Evolutionary conservation across 1,140 invertebrate genomes (phyloP), one percentile per base, ranked within the genome.

Genomic region (Berghia stephanieae): DNA sequence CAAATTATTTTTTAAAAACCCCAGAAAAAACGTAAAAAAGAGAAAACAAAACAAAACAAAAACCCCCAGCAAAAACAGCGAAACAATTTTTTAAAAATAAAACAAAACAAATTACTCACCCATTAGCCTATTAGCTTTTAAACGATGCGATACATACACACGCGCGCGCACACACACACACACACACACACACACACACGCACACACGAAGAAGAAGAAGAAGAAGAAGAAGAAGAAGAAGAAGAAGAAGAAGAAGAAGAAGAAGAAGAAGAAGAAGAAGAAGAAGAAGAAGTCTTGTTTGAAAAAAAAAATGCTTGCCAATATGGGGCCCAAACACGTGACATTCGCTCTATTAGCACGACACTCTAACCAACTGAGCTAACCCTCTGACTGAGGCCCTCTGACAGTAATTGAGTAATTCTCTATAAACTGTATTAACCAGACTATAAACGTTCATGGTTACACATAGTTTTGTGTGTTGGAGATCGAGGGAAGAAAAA

Each of bases 291-390:
- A n/a, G n/a, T n/a, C n/a, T n/a, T n/a, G n/a, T n/a, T n/a, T n/a
- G n/a, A n/a, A n/a, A n/a, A 60, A n/a, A 60, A n/a, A 60, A n/a
- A 60, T 31, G 34, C 57, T 10, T 31, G 34, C 57, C 24, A n/a
- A 60, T n/a, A n/a, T n/a, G n/a, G n/a, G n/a, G n/a, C 57, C 8
- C 57, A 60, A n/a, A 24, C 57, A 60, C 57, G n/a, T 31, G 57
- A 10, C 24, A n/a, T 10, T 31, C 24, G n/a, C 24, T 24, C n/a
- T 31, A 60, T 31, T 10, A n/a, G 34, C 57, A 60, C 57, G 34
- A 6, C 6, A 6, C 8, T 5, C 24, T 31, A 24, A n/a, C n/a
- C n/a, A n/a, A n/a, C n/a, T n/a, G n/a, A n/a, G n/a, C n/a, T n/a
- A n/a, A n/a, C n/a, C n/a, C 57, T 27, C 57, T 10, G 8, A 60